Evolutionary conservation across 2,888 invertebrate species (phyloP).

Genomic region (Omphaloscelis lunosa): DNA sequence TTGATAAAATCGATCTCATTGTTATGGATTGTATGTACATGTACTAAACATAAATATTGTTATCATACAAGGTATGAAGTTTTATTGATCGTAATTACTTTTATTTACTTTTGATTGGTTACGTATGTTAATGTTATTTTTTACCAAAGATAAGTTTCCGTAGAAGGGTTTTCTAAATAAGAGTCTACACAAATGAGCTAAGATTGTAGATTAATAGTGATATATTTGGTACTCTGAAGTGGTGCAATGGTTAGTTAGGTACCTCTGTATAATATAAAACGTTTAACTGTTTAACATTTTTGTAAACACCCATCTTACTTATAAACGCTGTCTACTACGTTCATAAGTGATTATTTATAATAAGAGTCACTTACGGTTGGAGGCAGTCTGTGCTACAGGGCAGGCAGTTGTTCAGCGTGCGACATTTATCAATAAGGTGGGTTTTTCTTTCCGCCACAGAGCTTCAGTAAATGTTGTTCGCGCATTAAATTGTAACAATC

Average conservation of each 20-base stretch:
- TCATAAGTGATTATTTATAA: conserved; percentile 30
- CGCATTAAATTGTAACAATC: conserved; percentile 67
- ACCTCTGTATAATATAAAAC: conserved; percentile 77
- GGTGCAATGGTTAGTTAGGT: conserved; percentile 88
- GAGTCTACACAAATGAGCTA: conserved; percentile 75
- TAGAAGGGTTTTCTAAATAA: conserved; percentile 77
- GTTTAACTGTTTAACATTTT: conserved; percentile 77
- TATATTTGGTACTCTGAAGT: conserved; percentile 83
- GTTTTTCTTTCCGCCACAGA: conserved; percentile 78
- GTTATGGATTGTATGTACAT: conserved; percentile 86
- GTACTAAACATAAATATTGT: conserved; percentile 86
- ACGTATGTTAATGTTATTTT: conserved; percentile 80
- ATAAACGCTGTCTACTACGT: conserved; percentile 39
- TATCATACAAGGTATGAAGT: conserved; percentile 91
- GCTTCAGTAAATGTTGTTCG: conserved; percentile 84
- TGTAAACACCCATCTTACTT: conserved; percentile 46
- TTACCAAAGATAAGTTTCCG: conserved; percentile 89
- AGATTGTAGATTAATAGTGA: conserved; percentile 76
- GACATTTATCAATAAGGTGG: conserved; percentile 65
- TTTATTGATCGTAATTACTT: conserved; percentile 74
- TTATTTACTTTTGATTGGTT: conserved; percentile 80
- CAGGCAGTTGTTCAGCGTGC: neutral
- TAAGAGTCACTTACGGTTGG: conserved; percentile 26
- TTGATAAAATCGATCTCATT: conserved; percentile 89
- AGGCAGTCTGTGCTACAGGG: neutral